These are phyloP conservation scores for Gopherus evgoodei DNA, from an alignment of 2,113 vertebrate species.

Conservation along the genomic window DNA sequence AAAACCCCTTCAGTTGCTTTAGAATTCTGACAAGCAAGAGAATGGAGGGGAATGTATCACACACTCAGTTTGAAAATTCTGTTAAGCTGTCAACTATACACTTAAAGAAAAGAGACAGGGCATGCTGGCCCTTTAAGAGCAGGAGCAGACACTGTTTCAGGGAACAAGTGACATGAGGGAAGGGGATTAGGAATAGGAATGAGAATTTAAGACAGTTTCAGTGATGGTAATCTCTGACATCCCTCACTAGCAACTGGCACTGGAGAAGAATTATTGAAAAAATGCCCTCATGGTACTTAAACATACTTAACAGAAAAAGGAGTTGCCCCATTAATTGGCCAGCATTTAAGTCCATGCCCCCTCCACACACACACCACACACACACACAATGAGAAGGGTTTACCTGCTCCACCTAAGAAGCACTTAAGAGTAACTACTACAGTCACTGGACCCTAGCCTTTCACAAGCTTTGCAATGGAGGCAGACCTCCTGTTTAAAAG, in stretches of 20 bases:
- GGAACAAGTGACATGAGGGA: background rate
- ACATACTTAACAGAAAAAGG: background rate
- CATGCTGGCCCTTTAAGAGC: background rate
- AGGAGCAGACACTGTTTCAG: background rate
- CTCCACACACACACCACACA: no score
- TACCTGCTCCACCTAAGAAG: background rate
- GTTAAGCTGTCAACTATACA: constrained; percentile 4
- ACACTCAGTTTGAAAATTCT: background rate
- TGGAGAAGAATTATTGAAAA: background rate
- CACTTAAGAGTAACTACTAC: background rate
- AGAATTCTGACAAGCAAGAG: background rate
- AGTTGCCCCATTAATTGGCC: background rate
- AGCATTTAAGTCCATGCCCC: background rate
- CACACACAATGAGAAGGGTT: background rate
- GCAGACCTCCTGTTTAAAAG: background rate
- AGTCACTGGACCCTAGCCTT: background rate
- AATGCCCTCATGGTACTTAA: background rate
- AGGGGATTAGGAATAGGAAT: background rate
- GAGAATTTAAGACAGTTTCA: background rate
- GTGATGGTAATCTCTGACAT: constrained; percentile 16
- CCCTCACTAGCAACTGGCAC: background rate
- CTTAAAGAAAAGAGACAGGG: background rate
- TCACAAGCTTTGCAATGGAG: background rate
- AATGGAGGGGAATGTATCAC: background rate
- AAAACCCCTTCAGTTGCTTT: background rate